Evolutionary conservation across 1,140 invertebrate genomes (phyloP).

Genomic region (Dolichoris vasculosae): DNA sequence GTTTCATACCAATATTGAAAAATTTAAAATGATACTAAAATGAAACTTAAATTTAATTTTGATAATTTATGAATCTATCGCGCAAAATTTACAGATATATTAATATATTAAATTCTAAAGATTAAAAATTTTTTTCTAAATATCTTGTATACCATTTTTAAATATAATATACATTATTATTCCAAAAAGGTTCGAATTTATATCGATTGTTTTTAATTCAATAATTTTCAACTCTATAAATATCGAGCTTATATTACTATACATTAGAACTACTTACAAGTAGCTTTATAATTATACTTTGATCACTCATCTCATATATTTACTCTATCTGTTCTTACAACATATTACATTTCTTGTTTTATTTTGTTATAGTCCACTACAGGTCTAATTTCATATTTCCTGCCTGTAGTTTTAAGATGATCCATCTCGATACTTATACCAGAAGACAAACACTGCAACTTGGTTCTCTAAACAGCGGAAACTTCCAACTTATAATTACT

Average conservation of each 20-base stretch:
- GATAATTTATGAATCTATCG: no score
- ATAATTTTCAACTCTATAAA: no score
- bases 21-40: no score
- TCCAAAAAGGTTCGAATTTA: not conserved
- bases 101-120: no score
- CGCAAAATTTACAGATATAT: no score
- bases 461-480: slow-evolving; percentile 18
- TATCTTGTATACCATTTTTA: no score
- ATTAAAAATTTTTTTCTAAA: no score
- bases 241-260: not conserved
- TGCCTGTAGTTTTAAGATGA: not conserved
- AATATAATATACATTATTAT: no score
- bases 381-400: not conserved
- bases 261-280: not conserved
- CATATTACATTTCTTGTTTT: not conserved
- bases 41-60: no score
- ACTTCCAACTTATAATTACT: slow-evolving; percentile 47
- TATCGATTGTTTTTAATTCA: not conserved
- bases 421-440: not conserved
- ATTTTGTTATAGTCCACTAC: not conserved
- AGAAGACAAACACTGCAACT: slow-evolving; percentile 22
- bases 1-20: no score
- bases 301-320: not conserved
- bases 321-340: not conserved
- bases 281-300: not conserved